phyloP scores from a whole-genome alignment of 1,140 invertebrate genomes.

The Linepithema humile region DNA sequence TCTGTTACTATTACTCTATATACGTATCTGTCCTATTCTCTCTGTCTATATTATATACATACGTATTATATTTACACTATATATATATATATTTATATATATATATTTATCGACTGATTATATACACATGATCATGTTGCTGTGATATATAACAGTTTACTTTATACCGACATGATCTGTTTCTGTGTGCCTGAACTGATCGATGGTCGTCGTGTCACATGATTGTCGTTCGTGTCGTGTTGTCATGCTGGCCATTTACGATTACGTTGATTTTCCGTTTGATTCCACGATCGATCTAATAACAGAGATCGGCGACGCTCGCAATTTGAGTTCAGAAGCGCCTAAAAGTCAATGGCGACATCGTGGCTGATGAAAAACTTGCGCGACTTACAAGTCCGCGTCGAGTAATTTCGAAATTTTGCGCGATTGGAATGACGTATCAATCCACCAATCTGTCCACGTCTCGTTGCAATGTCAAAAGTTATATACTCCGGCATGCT shows the following conservation, averaged over 20 bases:
- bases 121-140: slow-evolving; percentile 75
- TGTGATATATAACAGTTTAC: slow-evolving; percentile 67
- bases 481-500: slow-evolving; percentile 48
- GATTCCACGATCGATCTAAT: neutral
- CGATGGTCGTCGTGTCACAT: slow-evolving; percentile 85
- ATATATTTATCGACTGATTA: slow-evolving; percentile 68
- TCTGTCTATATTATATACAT: slow-evolving; percentile 76
- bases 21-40: slow-evolving; percentile 78
- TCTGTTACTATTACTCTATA: slow-evolving; percentile 80
- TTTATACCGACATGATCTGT: slow-evolving; percentile 80
- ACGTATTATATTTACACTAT: slow-evolving; percentile 72
- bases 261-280: slow-evolving; percentile 31
- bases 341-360: neutral
- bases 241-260: slow-evolving; percentile 84
- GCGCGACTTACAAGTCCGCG: slow-evolving; percentile 26
- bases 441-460: neutral
- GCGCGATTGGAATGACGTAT: neutral
- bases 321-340: neutral
- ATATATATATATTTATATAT: slow-evolving; percentile 73
- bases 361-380: slow-evolving; percentile 10
- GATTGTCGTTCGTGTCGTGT: slow-evolving; percentile 85
- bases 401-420: slow-evolving; percentile 14
- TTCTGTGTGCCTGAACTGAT: slow-evolving; percentile 85
- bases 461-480: neutral
- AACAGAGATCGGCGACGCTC: neutral